Evolutionary conservation across 2,113 vertebrate genomes (phyloP).

Genomic region (Nipponia nippon): DNA sequence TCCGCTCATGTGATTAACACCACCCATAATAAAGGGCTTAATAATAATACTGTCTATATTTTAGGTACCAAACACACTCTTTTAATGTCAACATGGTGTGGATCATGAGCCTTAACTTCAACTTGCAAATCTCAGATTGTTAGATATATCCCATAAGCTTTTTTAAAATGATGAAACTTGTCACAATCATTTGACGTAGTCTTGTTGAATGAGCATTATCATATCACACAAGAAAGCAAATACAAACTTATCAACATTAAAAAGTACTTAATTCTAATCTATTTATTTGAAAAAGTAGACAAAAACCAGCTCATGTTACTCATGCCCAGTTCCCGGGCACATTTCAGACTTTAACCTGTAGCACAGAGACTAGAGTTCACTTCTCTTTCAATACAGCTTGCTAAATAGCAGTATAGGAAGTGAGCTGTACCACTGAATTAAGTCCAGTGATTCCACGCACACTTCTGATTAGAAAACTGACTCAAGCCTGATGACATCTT

Average conservation of each 20-base stretch:
- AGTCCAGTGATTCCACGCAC: not conserved
- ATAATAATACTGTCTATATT: not conserved
- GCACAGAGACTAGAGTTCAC: not conserved
- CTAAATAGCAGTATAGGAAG: not conserved
- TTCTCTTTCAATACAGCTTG: not conserved
- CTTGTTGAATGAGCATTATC: not conserved
- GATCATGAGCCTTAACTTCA: not conserved
- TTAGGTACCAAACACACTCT: not conserved
- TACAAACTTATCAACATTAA: not conserved
- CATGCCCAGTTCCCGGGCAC: not conserved
- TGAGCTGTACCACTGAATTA: not conserved
- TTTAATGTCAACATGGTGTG: not conserved
- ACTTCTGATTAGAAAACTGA: not conserved
- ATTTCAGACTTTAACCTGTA: not conserved
- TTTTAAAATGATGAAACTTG: not conserved
- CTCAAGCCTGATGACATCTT: conserved; percentile 6
- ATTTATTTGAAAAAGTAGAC: not conserved
- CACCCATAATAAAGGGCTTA: not conserved
- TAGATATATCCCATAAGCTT: not conserved
- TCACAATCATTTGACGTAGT: not conserved
- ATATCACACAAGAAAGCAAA: not conserved
- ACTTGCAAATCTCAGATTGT: not conserved
- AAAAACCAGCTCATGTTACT: not conserved
- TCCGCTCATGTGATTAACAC: not conserved
- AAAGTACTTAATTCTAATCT: not conserved